Base-by-base conservation (phyloP, 2,888 invertebrate genomes). In the Creontiades dilutus region DNA sequence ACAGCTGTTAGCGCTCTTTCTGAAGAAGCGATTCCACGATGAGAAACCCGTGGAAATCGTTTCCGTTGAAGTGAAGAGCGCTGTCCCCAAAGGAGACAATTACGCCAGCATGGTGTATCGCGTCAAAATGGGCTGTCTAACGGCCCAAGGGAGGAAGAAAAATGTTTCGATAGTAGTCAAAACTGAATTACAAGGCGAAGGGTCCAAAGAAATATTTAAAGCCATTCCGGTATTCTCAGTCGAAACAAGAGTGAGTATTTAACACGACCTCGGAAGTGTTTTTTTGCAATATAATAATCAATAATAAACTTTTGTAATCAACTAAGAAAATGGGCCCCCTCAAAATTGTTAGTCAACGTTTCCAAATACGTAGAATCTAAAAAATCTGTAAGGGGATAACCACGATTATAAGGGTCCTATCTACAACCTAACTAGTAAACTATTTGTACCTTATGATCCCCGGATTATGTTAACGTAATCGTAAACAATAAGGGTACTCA, bases 61-160 rank as follows among this genome's bases (percentile, higher is more conserved):
- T 27, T 75, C 55, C 48, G n/a, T 76, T 13, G 23, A 82, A 14
- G 19, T 47, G 37, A 55, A 81, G 16, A 23, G 19, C 11, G 84
- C 75, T 0, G 86, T 82, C 14, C 48, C 82, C 14, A 88, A 89
- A 27, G 85, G 88, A 16, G 88, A 90, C 80, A 88, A 88, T 57
- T 89, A 88, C 47, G 75, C 84, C 12, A 89, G 88, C 19, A 23
- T 47, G 14, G 68, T 90, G 9, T 47, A 23, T n/a, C 82, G 89
- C 19, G 23, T 90, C 5, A 90, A 75, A 23, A 28, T 90, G 46
- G 68, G 23, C 14, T 88, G 75, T 11, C 12, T 90, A 11, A 37
- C 89, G 23, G 57, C 75, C 19, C 52, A 82, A 14, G 90, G 86
- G 3, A 37, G 23, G 46, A 75, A 75, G 55, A 86, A 23, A 86